Conservation (phyloP, 1,140 invertebrate genomes). For the Stegodyphus dumicola region DNA sequence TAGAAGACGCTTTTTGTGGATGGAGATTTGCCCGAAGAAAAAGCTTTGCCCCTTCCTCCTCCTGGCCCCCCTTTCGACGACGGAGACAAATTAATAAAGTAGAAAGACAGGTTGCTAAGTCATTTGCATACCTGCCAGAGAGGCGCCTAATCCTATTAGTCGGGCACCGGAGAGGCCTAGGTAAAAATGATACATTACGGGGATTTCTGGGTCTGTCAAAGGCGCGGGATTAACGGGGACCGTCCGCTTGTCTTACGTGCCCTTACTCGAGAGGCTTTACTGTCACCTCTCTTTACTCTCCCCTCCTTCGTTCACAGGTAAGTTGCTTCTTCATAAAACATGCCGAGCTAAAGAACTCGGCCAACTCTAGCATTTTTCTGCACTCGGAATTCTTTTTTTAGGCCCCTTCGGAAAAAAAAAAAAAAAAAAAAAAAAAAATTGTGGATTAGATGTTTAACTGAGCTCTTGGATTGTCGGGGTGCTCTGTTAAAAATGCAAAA, state of each 20-base stretch:
- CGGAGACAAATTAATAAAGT: conserved; percentile 63
- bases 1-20: conserved; percentile 41
- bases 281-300: conserved; percentile 15
- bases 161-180: conserved; percentile 42
- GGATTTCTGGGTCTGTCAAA: conserved; percentile 62
- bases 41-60: conserved; percentile 19
- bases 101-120: conserved; percentile 62
- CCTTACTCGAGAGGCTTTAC: conserved; percentile 47
- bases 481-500: conserved; percentile 57
- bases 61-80: conserved; percentile 30
- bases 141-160: conserved; percentile 56
- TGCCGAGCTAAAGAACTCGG: conserved; percentile 32
- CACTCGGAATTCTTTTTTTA: conserved; percentile 3
- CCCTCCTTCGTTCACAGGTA: conserved; percentile 31
- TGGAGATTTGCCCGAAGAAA: conserved; percentile 48
- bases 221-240: conserved; percentile 50
- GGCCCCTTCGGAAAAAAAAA: conserved; percentile 25
- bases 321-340: conserved; percentile 51
- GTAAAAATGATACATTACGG: conserved; percentile 62
- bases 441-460: conserved; percentile 47
- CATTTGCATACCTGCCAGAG: conserved; percentile 62
- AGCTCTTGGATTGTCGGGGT: conserved; percentile 22
- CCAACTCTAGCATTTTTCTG: conserved; percentile 12
- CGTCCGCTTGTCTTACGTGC: conserved; percentile 54
- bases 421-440: conserved; percentile 59